Conservation (phyloP, 2,888 invertebrate species). For the Drosophila aldrichi region DNA sequence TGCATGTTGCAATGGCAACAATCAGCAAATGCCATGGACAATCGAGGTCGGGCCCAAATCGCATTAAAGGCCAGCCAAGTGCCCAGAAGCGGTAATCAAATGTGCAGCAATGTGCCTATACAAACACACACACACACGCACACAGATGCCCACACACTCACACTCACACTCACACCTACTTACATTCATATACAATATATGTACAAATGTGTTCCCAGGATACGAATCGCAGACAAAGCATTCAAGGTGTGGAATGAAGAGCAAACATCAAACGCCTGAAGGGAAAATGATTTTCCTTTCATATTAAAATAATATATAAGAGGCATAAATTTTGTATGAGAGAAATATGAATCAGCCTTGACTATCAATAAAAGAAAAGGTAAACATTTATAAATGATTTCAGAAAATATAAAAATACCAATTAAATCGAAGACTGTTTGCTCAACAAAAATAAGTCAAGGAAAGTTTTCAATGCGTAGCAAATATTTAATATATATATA, state of each 20-base stretch:
- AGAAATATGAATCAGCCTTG: too few species aligned
- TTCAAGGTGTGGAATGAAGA: not conserved
- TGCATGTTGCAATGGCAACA: conserved; percentile 47
- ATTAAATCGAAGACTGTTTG: too few species aligned
- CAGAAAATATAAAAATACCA: too few species aligned
- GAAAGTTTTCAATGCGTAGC: too few species aligned
- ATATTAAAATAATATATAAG: not conserved
- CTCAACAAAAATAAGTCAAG: too few species aligned
- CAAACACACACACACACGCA: conserved; percentile 8
- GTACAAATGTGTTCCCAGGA: conserved; percentile 12
- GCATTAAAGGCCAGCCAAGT: conserved; percentile 54
- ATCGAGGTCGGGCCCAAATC: conserved; percentile 55
- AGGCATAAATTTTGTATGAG: not conserved
- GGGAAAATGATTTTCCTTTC: not conserved
- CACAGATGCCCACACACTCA: not conserved
- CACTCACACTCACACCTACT: not conserved
- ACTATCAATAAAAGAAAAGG: too few species aligned
- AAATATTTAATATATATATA: too few species aligned
- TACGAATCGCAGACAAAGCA: conserved; percentile 11
- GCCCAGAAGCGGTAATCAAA: conserved; percentile 54
- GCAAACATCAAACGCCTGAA: too few species aligned
- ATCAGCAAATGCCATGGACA: conserved; percentile 61
- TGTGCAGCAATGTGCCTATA: conserved; percentile 19
- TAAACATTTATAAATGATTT: not conserved
- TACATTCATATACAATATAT: too few species aligned